Conservation (phyloP, 2,888 invertebrate genomes). For the Pristionchus mayeri region DNA sequence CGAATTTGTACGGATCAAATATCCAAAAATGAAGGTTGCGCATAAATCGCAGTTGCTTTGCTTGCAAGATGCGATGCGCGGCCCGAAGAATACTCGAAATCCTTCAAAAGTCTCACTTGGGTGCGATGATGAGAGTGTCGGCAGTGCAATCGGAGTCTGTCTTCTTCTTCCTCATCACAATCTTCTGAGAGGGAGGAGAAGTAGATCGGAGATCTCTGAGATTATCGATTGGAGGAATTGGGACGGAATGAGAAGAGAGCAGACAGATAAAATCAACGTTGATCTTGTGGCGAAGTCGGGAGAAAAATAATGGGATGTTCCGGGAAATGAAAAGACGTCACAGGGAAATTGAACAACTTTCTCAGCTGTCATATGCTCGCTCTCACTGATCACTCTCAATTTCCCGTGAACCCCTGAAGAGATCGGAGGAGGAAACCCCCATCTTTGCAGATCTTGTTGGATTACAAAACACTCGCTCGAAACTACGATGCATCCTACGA, state of each 20-base stretch:
- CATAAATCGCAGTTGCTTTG: no score
- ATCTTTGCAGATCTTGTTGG: neutral
- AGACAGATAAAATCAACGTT: neutral
- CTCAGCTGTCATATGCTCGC: neutral
- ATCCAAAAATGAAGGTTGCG: no score
- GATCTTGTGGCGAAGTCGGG: neutral
- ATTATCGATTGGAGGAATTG: neutral
- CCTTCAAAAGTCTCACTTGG: constrained; percentile 15
- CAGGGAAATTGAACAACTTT: constrained; percentile 1
- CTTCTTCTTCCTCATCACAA: constrained; percentile 47
- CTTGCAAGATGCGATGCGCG: no score
- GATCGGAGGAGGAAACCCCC: neutral
- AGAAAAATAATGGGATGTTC: neutral
- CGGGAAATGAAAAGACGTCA: neutral
- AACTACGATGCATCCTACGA: neutral
- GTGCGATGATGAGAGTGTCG: constrained; percentile 31
- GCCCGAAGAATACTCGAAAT: neutral
- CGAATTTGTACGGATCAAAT: no score
- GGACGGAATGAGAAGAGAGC: no score
- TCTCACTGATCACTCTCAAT: neutral
- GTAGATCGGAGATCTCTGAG: constrained; percentile 23
- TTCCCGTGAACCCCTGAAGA: neutral
- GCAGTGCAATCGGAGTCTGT: constrained; percentile 35
- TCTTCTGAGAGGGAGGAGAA: constrained; percentile 15
- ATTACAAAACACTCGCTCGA: neutral